These are phyloP conservation scores for Phrynosoma platyrhinos DNA, from an alignment of 2,113 vertebrate genomes.

Conservation along the genomic window DNA sequence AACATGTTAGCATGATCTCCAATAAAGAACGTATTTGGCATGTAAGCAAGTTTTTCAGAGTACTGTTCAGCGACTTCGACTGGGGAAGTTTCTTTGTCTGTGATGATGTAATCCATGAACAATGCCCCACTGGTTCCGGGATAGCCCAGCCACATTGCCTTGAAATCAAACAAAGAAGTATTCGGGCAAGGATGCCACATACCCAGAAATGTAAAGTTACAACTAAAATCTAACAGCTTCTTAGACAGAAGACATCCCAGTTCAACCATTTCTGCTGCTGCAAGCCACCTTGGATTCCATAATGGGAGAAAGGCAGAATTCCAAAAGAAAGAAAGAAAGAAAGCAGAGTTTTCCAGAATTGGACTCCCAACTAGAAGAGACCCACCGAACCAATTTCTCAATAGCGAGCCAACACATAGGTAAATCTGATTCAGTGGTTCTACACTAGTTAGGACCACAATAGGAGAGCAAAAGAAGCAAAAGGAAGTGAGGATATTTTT, in stretches of 20 bases:
- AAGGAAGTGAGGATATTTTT: no score
- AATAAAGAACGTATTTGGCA: constrained; percentile 98
- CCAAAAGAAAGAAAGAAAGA: no score
- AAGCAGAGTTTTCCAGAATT: no score
- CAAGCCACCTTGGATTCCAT: no score
- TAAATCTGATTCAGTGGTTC: no score
- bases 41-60: constrained; percentile 97
- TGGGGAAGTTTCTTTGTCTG: constrained; percentile 97
- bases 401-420: no score
- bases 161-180: constrained; percentile 35
- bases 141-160: constrained; percentile 99
- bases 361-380: no score
- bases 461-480: no score
- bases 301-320: no score
- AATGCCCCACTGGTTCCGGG: constrained; percentile 96
- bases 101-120: constrained; percentile 98
- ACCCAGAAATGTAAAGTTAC: no score
- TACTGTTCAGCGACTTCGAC: constrained; percentile 94
- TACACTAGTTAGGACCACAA: no score
- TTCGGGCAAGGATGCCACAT: neutral
- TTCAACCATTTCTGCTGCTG: neutral
- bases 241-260: neutral
- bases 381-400: no score
- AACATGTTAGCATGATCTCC: constrained; percentile 99
- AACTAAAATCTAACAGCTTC: neutral